These are phyloP conservation scores for Athalia rosae DNA, from an alignment of 2,888 invertebrate genomes.

Conservation along the genomic window DNA sequence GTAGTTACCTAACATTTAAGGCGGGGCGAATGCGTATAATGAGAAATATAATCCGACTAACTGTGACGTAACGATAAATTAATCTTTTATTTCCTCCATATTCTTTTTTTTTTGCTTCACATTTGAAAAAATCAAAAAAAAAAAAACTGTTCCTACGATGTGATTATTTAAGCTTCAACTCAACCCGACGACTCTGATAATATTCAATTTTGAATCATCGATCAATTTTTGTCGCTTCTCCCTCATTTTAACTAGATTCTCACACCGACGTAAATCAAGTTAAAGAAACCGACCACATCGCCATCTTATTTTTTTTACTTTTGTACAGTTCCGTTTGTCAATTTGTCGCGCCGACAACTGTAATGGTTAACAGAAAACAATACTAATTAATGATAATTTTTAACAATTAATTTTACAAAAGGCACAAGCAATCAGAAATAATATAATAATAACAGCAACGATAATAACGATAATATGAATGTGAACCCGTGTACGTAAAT, in stretches of 20 bases:
- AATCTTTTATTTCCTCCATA: neutral
- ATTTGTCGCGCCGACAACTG: neutral
- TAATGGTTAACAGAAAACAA: too few species aligned
- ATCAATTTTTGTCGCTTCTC: neutral
- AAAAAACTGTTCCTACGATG: too few species aligned
- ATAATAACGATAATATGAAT: constrained; percentile 50
- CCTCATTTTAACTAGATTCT: neutral
- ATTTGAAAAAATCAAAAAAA: too few species aligned
- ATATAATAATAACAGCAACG: neutral
- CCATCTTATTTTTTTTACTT: constrained; percentile 33
- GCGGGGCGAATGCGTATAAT: neutral
- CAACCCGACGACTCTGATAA: neutral
- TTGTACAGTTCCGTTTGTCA: constrained; percentile 34
- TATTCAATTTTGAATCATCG: constrained; percentile 8
- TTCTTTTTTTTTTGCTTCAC: too few species aligned
- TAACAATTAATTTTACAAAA: neutral
- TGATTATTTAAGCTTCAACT: neutral
- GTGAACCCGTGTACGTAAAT: constrained; percentile 58
- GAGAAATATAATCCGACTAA: constrained; percentile 3
- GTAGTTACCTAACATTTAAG: constrained; percentile 10
- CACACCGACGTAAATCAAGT: neutral
- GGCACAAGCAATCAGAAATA: neutral
- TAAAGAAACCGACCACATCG: neutral
- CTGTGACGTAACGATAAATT: neutral
- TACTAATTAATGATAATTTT: neutral